phyloP scores from a whole-genome alignment of 2,888 invertebrate genomes.

The Sialis lutaria region DNA sequence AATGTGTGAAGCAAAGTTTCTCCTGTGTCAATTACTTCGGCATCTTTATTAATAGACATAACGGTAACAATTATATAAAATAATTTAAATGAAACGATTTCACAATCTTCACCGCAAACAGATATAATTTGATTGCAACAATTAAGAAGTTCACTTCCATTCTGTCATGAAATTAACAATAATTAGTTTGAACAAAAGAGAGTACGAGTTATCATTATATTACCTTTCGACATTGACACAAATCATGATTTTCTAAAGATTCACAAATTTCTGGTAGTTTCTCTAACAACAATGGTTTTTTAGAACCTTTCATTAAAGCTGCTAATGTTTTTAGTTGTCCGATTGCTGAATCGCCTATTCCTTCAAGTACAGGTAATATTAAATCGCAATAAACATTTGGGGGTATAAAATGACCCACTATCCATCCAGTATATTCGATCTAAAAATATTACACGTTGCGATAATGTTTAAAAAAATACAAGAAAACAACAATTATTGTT shows the following conservation, averaged over 20 bases:
- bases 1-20: conserved; percentile 28
- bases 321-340: conserved; percentile 41
- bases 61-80: conserved; percentile 19
- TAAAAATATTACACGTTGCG: conserved; percentile 16
- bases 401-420: conserved; percentile 60
- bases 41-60: conserved; percentile 16
- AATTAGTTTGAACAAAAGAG: neutral
- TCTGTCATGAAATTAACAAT: conserved; percentile 1
- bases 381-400: conserved; percentile 50
- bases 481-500: too few relatives aligned
- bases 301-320: conserved; percentile 40
- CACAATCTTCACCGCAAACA: conserved; percentile 13
- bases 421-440: conserved; percentile 47
- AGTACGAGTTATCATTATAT: conserved; percentile 2
- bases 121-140: conserved; percentile 5
- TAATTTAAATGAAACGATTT: conserved; percentile 15
- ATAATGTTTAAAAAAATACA: too few relatives aligned
- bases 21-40: conserved; percentile 16
- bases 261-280: conserved; percentile 36
- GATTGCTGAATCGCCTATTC: conserved; percentile 23
- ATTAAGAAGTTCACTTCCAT: conserved; percentile 5
- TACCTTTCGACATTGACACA: conserved; percentile 42
- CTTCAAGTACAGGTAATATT: conserved; percentile 41
- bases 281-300: conserved; percentile 25
- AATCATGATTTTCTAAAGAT: conserved; percentile 36